These are phyloP conservation scores for Drosophila dunni DNA, from an alignment of 1,140 invertebrate genomes.

Conservation along the genomic window DNA sequence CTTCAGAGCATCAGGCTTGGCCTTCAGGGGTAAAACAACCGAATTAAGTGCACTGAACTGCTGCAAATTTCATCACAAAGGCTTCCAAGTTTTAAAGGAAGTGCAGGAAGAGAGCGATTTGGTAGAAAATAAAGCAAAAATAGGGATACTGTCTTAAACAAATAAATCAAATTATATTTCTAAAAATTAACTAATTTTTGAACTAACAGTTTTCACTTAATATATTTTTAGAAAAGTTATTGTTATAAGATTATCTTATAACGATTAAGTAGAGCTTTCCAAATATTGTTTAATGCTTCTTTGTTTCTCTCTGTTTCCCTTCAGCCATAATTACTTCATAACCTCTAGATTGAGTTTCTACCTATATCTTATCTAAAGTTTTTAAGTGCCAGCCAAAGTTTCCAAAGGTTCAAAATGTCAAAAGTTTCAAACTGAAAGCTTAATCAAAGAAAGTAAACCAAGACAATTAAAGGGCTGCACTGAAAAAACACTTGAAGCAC, in stretches of 20 bases:
- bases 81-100: neutral
- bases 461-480: constrained; percentile 1
- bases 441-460: constrained; percentile 5
- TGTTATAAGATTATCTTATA: too few relatives aligned
- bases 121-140: too few relatives aligned
- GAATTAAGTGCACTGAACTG: constrained; percentile 32
- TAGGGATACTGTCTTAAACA: too few relatives aligned
- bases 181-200: too few relatives aligned
- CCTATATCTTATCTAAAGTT: constrained; percentile 19
- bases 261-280: too few relatives aligned
- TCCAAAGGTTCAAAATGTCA: neutral
- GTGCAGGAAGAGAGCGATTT: too few relatives aligned
- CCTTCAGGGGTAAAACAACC: neutral
- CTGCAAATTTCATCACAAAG: neutral
- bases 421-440: neutral
- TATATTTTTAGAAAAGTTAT: too few relatives aligned
- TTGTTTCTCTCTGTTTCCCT: neutral
- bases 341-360: neutral
- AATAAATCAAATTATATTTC: too few relatives aligned
- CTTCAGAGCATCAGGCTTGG: neutral
- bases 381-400: neutral
- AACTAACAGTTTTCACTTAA: too few relatives aligned
- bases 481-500: too few relatives aligned
- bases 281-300: too few relatives aligned
- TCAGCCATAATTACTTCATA: neutral